Base-by-base conservation (phyloP, 2,888 invertebrate species). In the Sesia apiformis region DNA sequence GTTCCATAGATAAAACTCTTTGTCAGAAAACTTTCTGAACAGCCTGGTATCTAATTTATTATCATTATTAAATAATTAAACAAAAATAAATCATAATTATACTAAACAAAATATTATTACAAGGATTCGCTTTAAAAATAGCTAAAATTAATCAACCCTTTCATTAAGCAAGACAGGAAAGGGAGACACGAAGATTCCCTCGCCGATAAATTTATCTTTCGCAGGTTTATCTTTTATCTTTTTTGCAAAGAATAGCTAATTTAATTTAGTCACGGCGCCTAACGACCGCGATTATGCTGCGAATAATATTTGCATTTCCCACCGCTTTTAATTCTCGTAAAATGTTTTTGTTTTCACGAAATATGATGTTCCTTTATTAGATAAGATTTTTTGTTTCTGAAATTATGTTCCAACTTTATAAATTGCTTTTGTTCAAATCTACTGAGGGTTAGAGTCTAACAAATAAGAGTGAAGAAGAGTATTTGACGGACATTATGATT, bases 241-340 rank as follows among this genome's bases (percentile, higher is more conserved):
- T 46, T 46, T 46, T 46, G 4, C 23, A 8, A 46, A 5, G 5
- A 46, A 46, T 7, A 46, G 46, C 46, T 46, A 50, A 50, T 50
- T 38, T 50, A 50, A 50, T 50, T 50, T 50, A 50, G 50, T 38
- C 38, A 38, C 38, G 50, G 50, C 23, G 50, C 23, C 8, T 54
- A 52, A 55, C 56, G 52, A 57, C 54, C 55, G 49, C 56, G 56
- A 58, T 61, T 59, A 55, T 57, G 52, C 55, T 53, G 46, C 51
- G 42, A 55, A 57, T 57, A 57, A 57, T 60, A 60, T 60, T 60
- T 55, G 51, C 54, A 52, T 57, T 52, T 51, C 39, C 53, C 40
- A 50, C 50, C 23, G 38, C 7, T 38, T 50, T 50, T 38, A 50
- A 50, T 50, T 50, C 38, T 8, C 50, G 38, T 50, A 50, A 50